Evolutionary conservation across 2,113 vertebrate species (phyloP), one percentile per base, ranked within the genome.

Genomic region (Circaetus cinerascens): DNA sequence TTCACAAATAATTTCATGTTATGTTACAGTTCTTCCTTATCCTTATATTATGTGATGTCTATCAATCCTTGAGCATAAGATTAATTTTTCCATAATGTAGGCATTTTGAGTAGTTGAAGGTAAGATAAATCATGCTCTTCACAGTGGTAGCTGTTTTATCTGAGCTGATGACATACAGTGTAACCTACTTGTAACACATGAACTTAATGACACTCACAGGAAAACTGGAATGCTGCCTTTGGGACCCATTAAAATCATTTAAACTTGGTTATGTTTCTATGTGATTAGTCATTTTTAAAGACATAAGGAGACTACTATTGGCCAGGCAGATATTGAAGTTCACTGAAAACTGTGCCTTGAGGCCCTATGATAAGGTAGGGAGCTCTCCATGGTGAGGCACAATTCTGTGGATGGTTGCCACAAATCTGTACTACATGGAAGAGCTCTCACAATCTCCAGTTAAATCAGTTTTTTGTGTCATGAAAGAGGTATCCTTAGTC

Each of bases 91-190:
- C 16, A 7, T 77, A 34, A 69, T 22, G 11, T 23, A 73, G 55
- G 23, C 4, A 10, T 86, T 76, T 80, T 62, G 16, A 41, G 13
- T 86, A 50, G 25, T 38, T 76, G 26, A 72, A 92, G 29, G 34
- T 51, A 53, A 53, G 4, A 21, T 86, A 53, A 48, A 48, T 79
- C 19, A 43, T 45, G 11, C 29, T 64, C 10, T 84, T 95, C 36
- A 30, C 27, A 60, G 15, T 19, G 16, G 22, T 41, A 62, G 22
- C 36, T 82, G 8, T 77, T 95, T 75, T 40, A 53, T 75, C 59
- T 91, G 87, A 95, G 51, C 77, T 96, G 88, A 89, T 94, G 90
- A 97, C 97, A 96, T 75, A 23, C 2, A 75, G 17, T 1, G 2
- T 76, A 92, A 82, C 51, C 78, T 95, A 93, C 66, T 69, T 95